These are phyloP conservation scores for Rhagologus leucostigma DNA, from an alignment of 2,113 vertebrate species.

Conservation along the genomic window DNA sequence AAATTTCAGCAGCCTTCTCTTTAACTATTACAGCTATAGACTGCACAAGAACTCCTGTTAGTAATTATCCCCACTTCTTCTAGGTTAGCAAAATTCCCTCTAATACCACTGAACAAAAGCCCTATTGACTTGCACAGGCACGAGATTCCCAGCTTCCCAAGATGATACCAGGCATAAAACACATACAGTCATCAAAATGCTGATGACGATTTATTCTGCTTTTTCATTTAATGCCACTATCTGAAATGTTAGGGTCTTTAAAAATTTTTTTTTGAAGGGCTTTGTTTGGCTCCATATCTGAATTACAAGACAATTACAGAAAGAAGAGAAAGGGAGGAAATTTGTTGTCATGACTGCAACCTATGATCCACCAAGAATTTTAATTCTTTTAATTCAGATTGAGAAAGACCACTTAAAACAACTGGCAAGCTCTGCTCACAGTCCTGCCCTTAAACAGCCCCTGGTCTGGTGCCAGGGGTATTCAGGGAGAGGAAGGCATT, in stretches of 20 bases:
- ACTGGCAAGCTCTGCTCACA: not conserved
- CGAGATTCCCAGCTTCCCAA: not conserved
- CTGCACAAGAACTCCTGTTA: slow-evolving; percentile 19
- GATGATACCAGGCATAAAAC: not conserved
- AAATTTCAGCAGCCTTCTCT: slow-evolving; percentile 47
- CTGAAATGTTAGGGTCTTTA: not conserved
- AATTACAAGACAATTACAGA: not conserved
- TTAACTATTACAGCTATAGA: slow-evolving; percentile 29
- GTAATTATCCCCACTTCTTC: slow-evolving; percentile 10
- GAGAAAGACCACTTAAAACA: not conserved
- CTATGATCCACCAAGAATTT: slow-evolving; percentile 26
- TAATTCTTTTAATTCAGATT: not conserved
- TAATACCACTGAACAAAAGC: not conserved
- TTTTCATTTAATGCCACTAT: not conserved
- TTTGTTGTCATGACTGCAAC: slow-evolving; percentile 32
- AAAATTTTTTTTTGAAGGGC: not conserved
- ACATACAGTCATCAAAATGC: not conserved
- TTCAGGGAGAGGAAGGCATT: not conserved
- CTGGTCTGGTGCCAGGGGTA: not conserved
- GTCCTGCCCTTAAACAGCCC: not conserved
- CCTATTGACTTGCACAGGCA: not conserved
- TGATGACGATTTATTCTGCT: not conserved
- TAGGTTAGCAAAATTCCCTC: not conserved
- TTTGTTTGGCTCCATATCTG: not conserved
- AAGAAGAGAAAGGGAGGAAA: not conserved